These are phyloP conservation scores for Caenorhabditis sp. DNA, from an alignment of 2,888 invertebrate species.

Conservation along the genomic window DNA sequence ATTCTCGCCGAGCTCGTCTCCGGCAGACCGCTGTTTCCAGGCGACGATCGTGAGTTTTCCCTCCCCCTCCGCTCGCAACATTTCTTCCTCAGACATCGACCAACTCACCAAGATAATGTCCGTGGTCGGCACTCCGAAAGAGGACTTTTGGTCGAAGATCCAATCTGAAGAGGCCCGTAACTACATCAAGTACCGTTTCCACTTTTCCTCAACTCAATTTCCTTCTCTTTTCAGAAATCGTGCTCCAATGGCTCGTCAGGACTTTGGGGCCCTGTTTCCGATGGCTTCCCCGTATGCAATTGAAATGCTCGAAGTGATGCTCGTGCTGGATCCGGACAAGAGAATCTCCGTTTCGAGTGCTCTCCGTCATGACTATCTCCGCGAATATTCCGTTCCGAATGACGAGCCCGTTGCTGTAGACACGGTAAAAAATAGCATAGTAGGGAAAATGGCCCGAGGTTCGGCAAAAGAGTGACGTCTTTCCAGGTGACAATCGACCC, in stretches of 20 bases:
- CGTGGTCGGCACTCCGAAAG: constrained; percentile 92
- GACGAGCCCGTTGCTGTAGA: constrained; percentile 72
- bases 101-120: constrained; percentile 97
- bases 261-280: constrained; percentile 84
- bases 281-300: constrained; percentile 98
- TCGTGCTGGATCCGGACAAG: constrained; percentile 92
- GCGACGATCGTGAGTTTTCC: constrained; percentile 70
- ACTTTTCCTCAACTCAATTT: constrained; percentile 1
- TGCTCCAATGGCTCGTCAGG: constrained; percentile 62
- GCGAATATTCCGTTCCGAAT: constrained; percentile 68
- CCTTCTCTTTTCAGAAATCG: constrained; percentile 56
- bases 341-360: constrained; percentile 75
- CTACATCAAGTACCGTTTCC: constrained; percentile 84
- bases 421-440: constrained; percentile 48
- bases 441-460: no score
- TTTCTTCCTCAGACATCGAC: constrained; percentile 88
- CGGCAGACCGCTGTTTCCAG: constrained; percentile 73
- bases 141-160: constrained; percentile 92
- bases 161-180: constrained; percentile 91
- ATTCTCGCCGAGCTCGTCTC: constrained; percentile 76
- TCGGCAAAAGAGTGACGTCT: neutral
- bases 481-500: constrained; percentile 84
- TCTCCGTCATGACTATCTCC: constrained; percentile 71
- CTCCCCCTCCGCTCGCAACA: neutral
- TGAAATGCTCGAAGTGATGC: constrained; percentile 95